Conservation (phyloP, 2,797 vertebrate species). For the Mallotus villosus region DNA sequence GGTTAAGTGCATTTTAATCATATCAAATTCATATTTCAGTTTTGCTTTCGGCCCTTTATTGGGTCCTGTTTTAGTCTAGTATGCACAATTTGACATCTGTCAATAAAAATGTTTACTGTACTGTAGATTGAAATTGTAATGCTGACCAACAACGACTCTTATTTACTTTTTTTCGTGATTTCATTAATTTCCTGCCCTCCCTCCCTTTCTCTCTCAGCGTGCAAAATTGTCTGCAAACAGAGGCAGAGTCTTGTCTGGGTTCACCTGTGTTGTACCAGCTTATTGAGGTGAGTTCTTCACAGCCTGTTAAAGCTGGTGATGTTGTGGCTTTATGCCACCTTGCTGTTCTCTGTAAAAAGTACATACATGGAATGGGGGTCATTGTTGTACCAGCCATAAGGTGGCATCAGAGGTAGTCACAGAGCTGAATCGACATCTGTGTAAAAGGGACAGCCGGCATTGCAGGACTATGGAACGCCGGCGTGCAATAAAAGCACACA, state of each 20-base stretch:
- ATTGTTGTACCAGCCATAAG: too few relatives aligned
- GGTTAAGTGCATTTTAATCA: too few relatives aligned
- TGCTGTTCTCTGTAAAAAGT: too few relatives aligned
- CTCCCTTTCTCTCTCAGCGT: constrained; percentile 55
- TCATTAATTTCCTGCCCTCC: background rate
- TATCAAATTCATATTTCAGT: background rate
- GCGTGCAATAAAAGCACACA: too few relatives aligned
- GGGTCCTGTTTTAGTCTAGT: background rate
- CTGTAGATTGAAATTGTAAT: background rate
- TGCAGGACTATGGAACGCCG: too few relatives aligned
- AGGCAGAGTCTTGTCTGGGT: constrained; percentile 83
- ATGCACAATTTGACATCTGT: background rate
- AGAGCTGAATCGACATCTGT: too few relatives aligned
- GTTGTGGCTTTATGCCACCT: too few relatives aligned
- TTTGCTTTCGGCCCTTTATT: background rate
- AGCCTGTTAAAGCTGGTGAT: background rate
- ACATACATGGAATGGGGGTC: too few relatives aligned
- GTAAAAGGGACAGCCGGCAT: too few relatives aligned
- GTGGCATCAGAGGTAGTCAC: too few relatives aligned
- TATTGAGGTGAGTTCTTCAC: constrained; percentile 83
- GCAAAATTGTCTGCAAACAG: constrained; percentile 67
- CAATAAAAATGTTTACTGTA: background rate
- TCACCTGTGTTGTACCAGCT: constrained; percentile 91
- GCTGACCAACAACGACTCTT: background rate
- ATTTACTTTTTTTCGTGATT: background rate